These are phyloP conservation scores for Cataglyphis cursor DNA, from an alignment of 2,888 invertebrate genomes.

Conservation along the genomic window DNA sequence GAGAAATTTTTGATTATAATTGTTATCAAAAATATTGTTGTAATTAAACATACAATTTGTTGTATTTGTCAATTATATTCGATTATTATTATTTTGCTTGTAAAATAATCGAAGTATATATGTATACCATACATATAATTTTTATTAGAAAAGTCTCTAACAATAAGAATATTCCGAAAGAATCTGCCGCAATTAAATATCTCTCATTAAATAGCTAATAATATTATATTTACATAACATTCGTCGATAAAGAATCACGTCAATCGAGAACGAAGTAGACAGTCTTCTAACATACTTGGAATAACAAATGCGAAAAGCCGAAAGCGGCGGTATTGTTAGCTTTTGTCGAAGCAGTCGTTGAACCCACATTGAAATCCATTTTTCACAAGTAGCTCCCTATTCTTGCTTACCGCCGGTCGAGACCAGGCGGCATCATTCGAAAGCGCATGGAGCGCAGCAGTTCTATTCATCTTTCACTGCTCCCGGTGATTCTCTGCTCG, in stretches of 20 bases:
- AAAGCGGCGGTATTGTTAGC: constrained; percentile 26
- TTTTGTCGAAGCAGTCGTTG: constrained; percentile 30
- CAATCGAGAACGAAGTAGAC: not conserved
- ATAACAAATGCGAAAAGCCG: constrained; percentile 19
- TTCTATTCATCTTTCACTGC: constrained; percentile 42
- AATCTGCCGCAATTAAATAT: constrained; percentile 18
- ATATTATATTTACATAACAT: not conserved
- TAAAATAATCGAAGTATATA: not conserved
- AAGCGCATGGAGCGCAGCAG: constrained; percentile 12
- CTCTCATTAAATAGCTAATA: not conserved
- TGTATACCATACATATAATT: not conserved
- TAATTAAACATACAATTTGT: not conserved
- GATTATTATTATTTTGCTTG: not conserved
- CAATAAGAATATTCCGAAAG: not conserved
- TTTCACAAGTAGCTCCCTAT: constrained; percentile 43
- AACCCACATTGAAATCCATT: constrained; percentile 37
- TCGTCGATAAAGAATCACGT: not conserved
- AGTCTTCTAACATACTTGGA: not conserved
- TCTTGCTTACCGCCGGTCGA: not conserved
- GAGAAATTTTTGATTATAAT: not conserved
- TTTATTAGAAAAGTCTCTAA: not conserved
- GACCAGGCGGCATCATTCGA: constrained; percentile 16
- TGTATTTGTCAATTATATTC: not conserved
- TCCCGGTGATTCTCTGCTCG: constrained; percentile 21
- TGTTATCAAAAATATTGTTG: not conserved